phyloP scores from a whole-genome alignment of 2,113 vertebrate species.

The Melanerpes formicivorus region DNA sequence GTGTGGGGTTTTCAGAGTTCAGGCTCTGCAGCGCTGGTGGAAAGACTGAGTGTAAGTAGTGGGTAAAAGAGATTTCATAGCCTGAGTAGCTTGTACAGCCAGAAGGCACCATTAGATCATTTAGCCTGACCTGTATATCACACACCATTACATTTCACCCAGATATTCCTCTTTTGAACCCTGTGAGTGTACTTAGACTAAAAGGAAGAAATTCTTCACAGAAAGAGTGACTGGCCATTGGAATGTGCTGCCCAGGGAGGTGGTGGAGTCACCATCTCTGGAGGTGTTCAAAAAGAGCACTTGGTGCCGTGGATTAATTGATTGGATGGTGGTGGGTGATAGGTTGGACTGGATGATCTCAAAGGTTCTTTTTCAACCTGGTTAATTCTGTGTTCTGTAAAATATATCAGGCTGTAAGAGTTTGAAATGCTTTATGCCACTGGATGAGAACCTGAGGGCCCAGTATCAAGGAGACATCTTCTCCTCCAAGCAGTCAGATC shows the following conservation, averaged over 20 bases:
- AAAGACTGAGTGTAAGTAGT: conserved; percentile 7
- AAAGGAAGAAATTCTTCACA: background rate
- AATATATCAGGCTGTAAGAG: background rate
- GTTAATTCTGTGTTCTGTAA: no score
- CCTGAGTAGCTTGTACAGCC: conserved; percentile 31
- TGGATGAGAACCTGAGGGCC: background rate
- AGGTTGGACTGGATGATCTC: no score
- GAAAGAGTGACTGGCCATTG: no score
- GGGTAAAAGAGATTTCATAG: conserved; percentile 29
- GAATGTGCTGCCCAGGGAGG: no score
- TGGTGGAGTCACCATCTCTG: no score
- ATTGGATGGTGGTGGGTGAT: no score
- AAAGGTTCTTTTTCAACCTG: no score
- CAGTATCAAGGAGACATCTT: background rate
- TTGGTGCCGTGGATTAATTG: no score
- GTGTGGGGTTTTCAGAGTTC: conserved; percentile 45
- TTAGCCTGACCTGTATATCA: conserved; percentile 58
- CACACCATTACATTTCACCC: conserved; percentile 46
- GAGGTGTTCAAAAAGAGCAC: no score
- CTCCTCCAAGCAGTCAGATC: background rate
- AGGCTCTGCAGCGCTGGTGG: conserved; percentile 34
- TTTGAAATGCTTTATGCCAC: background rate
- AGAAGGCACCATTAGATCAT: conserved; percentile 49
- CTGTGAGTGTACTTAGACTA: conserved; percentile 4
- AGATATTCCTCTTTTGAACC: conserved; percentile 19